Conservation (phyloP, 1,140 invertebrate species). For the Dryas iulia region DNA sequence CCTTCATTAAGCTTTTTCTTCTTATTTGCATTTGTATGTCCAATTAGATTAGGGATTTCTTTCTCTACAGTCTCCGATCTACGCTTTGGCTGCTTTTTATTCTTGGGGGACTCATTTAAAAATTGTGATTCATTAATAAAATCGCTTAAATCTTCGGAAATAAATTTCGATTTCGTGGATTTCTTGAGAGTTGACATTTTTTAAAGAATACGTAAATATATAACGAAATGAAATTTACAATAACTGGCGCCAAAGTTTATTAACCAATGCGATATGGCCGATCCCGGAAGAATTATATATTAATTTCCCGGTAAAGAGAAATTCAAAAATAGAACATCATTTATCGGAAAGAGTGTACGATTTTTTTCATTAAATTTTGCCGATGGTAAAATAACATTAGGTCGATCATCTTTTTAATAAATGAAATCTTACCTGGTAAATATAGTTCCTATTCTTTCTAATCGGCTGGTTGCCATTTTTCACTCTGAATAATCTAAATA, state of each 20-base stretch:
- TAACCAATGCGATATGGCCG: not conserved
- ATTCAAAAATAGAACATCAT: conserved; percentile 4
- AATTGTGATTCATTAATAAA: conserved; percentile 55
- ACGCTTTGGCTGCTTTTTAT: conserved; percentile 51
- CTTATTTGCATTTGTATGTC: conserved; percentile 33
- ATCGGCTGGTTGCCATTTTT: conserved; percentile 80
- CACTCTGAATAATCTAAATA: not conserved
- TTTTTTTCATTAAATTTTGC: conserved; percentile 19
- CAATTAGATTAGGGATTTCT: conserved; percentile 35
- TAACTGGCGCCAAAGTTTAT: not conserved
- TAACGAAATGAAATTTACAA: not conserved
- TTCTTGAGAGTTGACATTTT: conserved; percentile 52
- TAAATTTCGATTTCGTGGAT: conserved; percentile 47
- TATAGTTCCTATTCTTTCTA: conserved; percentile 88
- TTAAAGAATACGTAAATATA: not conserved
- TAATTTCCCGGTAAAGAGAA: conserved; percentile 7
- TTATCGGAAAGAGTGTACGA: not conserved
- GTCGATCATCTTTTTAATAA: conserved; percentile 6
- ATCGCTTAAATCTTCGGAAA: conserved; percentile 53
- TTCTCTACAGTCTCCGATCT: conserved; percentile 40
- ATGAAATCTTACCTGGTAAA: conserved; percentile 81
- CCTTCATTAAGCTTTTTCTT: conserved; percentile 46
- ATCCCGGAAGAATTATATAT: not conserved
- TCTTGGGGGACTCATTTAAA: conserved; percentile 49
- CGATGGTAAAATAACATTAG: conserved; percentile 12